These are phyloP conservation scores for Epinotia nisella DNA, from an alignment of 2,888 invertebrate species.

Conservation along the genomic window DNA sequence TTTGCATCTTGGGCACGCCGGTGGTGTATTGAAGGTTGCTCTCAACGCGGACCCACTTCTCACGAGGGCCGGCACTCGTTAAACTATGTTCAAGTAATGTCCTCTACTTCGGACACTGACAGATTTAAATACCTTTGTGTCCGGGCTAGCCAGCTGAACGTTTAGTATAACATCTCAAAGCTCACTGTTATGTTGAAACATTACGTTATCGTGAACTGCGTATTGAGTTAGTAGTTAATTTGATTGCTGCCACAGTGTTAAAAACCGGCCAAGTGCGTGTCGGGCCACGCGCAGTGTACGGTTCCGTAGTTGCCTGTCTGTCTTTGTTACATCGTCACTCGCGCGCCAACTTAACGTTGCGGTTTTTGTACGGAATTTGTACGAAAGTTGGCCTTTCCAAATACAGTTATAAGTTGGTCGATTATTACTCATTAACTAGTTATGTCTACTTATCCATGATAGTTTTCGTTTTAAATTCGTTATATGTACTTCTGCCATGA, in stretches of 20 bases:
- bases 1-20: constrained; percentile 80
- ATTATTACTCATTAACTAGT: too few species aligned
- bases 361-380: too few species aligned
- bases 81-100: constrained; percentile 28
- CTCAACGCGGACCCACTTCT: constrained; percentile 51
- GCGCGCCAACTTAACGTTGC: too few species aligned
- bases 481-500: too few species aligned
- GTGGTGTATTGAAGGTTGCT: constrained; percentile 65
- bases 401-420: too few species aligned
- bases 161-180: not conserved
- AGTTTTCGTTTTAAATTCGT: too few species aligned
- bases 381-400: too few species aligned
- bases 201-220: not conserved
- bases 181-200: not conserved
- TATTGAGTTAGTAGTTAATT: not conserved
- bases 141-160: not conserved
- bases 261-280: too few species aligned
- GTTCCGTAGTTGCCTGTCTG: too few species aligned
- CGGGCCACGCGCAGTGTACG: too few species aligned
- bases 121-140: constrained; percentile 21
- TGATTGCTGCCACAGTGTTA: not conserved
- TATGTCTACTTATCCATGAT: too few species aligned
- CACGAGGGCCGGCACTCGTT: constrained; percentile 28
- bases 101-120: constrained; percentile 9
- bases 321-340: too few species aligned